phyloP scores from a whole-genome alignment of 2,888 invertebrate species.

The Aquatica leii region DNA sequence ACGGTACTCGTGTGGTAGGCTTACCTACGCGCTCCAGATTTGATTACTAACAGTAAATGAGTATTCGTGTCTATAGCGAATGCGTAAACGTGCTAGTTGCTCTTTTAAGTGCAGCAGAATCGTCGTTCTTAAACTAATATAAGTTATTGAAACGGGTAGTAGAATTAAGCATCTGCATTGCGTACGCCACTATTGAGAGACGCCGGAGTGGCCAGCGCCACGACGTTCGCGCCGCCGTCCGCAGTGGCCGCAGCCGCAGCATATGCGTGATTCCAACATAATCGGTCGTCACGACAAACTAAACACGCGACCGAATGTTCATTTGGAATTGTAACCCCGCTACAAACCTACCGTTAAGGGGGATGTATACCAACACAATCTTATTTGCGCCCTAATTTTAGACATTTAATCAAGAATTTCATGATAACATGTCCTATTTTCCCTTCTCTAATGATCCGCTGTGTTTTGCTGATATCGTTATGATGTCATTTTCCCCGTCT shows the following conservation, averaged over 20 bases:
- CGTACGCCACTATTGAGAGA: conserved; percentile 39
- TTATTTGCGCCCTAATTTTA: conserved; percentile 41
- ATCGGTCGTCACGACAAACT: conserved; percentile 49
- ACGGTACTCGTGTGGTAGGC: conserved; percentile 43
- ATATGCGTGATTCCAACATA: conserved; percentile 47
- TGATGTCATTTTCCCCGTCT: conserved; percentile 35
- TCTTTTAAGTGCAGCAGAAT: conserved; percentile 25
- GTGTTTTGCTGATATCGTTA: conserved; percentile 43
- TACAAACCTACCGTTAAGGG: conserved; percentile 39
- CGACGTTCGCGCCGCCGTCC: conserved; percentile 41
- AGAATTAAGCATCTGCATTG: conserved; percentile 45
- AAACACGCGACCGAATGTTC: conserved; percentile 54
- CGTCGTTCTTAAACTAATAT: conserved; percentile 18
- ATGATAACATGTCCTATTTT: conserved; percentile 39
- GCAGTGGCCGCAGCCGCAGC: conserved; percentile 45
- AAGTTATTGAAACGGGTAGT: conserved; percentile 20
- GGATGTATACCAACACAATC: conserved; percentile 40
- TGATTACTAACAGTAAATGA: conserved; percentile 49
- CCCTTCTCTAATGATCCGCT: conserved; percentile 37
- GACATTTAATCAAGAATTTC: conserved; percentile 42
- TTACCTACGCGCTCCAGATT: conserved; percentile 47
- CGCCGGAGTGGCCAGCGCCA: conserved; percentile 30
- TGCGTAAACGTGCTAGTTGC: conserved; percentile 33
- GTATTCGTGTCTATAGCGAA: conserved; percentile 43
- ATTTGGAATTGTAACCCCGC: conserved; percentile 48